A percentile compares a stretch with the other conserved stretches of the same genome.
Conservation (phyloP, 2,888 invertebrate species). For the Drosophila leonis region DNA sequence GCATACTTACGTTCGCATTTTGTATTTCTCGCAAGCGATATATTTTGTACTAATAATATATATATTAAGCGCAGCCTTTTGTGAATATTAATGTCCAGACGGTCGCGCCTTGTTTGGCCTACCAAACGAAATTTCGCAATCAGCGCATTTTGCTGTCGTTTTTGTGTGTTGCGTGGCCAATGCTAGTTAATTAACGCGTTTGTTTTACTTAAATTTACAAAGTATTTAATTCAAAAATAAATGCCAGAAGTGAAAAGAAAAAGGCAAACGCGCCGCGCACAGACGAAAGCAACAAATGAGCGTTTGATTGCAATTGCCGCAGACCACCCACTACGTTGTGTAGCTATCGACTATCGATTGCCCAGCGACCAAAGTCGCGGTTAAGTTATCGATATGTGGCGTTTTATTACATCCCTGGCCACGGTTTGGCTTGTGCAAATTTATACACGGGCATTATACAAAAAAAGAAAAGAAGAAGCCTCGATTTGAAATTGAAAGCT, state of each 20-base stretch:
- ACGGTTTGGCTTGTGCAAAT: constrained; percentile 66
- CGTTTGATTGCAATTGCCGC: constrained; percentile 42
- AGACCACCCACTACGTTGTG: constrained; percentile 58
- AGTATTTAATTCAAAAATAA: constrained; percentile 51
- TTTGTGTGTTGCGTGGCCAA: not conserved
- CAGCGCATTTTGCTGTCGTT: constrained; percentile 47
- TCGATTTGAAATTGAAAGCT: constrained; percentile 57
- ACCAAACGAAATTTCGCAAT: constrained; percentile 27
- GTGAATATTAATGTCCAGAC: constrained; percentile 66
- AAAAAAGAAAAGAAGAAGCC: constrained; percentile 51
- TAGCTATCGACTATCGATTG: constrained; percentile 37
- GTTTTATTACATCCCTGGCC: constrained; percentile 65
- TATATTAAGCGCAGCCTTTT: constrained; percentile 56
- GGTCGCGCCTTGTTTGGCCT: constrained; percentile 56
- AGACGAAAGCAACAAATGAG: constrained; percentile 56
- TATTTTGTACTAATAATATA: constrained; percentile 35
- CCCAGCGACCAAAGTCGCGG: constrained; percentile 15
- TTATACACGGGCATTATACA: constrained; percentile 48
- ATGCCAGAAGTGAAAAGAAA: constrained; percentile 29
- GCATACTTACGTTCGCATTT: constrained; percentile 65
- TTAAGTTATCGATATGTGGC: constrained; percentile 53
- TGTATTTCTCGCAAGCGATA: constrained; percentile 26
- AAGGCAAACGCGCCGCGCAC: constrained; percentile 50
- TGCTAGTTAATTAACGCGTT: not conserved
- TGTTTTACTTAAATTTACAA: not conserved